Conservation (phyloP, 2,113 vertebrate species). For the Clarias gariepinus region DNA sequence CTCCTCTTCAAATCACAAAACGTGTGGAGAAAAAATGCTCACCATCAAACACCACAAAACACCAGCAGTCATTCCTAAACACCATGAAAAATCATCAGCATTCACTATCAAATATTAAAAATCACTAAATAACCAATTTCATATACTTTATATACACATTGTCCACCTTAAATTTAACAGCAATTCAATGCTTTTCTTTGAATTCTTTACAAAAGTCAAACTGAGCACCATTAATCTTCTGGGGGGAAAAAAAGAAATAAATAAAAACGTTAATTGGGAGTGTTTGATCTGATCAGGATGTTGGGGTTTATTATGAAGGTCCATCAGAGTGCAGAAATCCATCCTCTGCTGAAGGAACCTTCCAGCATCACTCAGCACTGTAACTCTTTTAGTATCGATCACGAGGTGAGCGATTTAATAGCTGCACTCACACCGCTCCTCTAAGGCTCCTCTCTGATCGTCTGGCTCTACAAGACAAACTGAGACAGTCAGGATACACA, state of each 20-base stretch:
- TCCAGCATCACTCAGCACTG: slow-evolving; percentile 45
- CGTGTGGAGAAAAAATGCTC: neutral
- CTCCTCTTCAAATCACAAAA: neutral
- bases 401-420: slow-evolving; percentile 4
- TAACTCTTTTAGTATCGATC: slow-evolving; percentile 52
- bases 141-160: neutral
- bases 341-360: slow-evolving; percentile 9
- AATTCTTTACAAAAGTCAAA: neutral
- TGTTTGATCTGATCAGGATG: neutral
- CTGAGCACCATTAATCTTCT: neutral
- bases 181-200: neutral
- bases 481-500: neutral
- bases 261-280: neutral
- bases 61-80: neutral
- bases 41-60: neutral
- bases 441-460: neutral
- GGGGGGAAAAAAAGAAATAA: too few species aligned
- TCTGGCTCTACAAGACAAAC: neutral
- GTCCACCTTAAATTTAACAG: neutral
- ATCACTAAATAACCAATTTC: neutral
- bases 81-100: neutral
- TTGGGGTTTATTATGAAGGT: neutral
- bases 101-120: neutral
- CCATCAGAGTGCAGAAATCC: slow-evolving; percentile 11
- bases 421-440: slow-evolving; percentile 10